Evolutionary conservation across 1,140 invertebrate species (phyloP).

Genomic region (Aphaenogaster floridana): DNA sequence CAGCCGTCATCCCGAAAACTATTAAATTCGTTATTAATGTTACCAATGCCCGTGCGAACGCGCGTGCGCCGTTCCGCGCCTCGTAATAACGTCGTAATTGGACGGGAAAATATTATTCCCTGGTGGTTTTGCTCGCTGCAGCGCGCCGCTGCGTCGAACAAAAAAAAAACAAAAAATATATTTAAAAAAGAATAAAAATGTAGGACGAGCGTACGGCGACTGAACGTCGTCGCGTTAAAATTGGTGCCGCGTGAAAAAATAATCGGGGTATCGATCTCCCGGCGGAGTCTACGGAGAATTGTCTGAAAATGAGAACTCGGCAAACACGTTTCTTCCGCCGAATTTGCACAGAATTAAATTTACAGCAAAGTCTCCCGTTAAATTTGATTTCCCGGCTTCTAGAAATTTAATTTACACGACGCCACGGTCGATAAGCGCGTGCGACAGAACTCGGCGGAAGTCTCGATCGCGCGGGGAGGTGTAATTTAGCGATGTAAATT

Average conservation of each 20-base stretch:
- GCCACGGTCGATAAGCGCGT: constrained; percentile 44
- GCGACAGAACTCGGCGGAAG: background rate
- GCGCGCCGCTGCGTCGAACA: background rate
- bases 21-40: constrained; percentile 85
- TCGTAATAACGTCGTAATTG: constrained; percentile 80
- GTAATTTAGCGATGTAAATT: constrained; percentile 56
- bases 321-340: constrained; percentile 20
- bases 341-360: constrained; percentile 51
- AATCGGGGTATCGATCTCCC: constrained; percentile 41
- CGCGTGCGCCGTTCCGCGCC: constrained; percentile 35
- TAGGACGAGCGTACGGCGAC: constrained; percentile 33
- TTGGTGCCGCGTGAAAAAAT: constrained; percentile 39
- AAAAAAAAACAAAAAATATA: constrained; percentile 35
- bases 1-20: constrained; percentile 77
- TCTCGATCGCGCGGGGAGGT: background rate
- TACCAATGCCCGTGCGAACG: constrained; percentile 61
- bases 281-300: constrained; percentile 21
- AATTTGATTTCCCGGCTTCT: constrained; percentile 37
- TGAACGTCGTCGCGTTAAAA: constrained; percentile 50
- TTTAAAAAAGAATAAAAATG: background rate
- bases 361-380: constrained; percentile 24
- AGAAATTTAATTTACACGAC: constrained; percentile 44
- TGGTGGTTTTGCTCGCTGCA: constrained; percentile 67
- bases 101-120: constrained; percentile 77
- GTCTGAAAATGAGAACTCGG: constrained; percentile 22